Percentiles rank a stretch among this genome's conserved stretches.
phyloP scores from a whole-genome alignment of 2,797 vertebrate species.

The Xiphorhynchus erythropygius region DNA sequence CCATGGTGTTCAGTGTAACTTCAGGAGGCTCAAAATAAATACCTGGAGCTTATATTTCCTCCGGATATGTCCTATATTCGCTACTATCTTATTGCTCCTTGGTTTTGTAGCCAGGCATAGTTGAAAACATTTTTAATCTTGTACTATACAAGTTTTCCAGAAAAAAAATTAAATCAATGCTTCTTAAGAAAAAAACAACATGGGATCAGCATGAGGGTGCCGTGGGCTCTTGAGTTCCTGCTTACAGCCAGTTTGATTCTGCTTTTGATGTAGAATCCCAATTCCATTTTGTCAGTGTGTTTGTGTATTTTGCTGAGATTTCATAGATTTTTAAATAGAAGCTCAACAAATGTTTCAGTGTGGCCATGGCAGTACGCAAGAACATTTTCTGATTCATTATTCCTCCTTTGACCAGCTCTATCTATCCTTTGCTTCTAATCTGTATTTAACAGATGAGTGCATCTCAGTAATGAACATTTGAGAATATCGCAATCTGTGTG shows the following conservation, averaged over 20 bases:
- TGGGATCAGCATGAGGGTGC: background rate
- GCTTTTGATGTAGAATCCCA: background rate
- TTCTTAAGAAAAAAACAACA: background rate
- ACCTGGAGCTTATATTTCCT: background rate
- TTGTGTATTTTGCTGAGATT: constrained; percentile 29
- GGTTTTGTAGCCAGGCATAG: background rate
- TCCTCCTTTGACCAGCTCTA: constrained; percentile 3
- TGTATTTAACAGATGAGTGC: constrained; percentile 38
- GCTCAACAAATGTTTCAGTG: background rate
- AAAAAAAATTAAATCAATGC: background rate
- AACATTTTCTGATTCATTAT: background rate
- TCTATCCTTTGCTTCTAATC: background rate
- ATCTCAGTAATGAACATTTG: constrained; percentile 7
- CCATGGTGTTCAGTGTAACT: background rate
- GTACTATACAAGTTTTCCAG: background rate
- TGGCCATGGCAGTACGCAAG: background rate
- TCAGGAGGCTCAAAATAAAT: background rate
- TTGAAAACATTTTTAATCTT: background rate
- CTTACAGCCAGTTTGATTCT: background rate
- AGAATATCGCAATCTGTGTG: constrained; percentile 4
- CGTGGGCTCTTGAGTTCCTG: background rate
- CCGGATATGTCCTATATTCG: background rate
- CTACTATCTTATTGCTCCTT: background rate
- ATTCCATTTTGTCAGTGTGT: background rate
- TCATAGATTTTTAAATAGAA: background rate